Percentiles rank a stretch among this genome's conserved stretches.
Evolutionary conservation across 2,797 vertebrate species (phyloP).

Genomic region (Pelochelys cantorii): DNA sequence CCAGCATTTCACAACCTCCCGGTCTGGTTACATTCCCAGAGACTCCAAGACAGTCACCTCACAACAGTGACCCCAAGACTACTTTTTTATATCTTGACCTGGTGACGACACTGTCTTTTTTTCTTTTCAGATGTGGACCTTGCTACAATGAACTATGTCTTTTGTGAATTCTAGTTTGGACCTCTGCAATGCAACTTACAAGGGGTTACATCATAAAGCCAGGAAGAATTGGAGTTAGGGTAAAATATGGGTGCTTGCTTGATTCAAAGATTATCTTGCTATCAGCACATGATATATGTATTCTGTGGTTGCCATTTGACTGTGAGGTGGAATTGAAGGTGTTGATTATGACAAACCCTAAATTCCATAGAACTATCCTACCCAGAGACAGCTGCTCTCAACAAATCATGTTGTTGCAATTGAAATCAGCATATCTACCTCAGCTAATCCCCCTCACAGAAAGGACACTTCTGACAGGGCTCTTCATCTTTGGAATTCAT

Average conservation of each 20-base stretch:
- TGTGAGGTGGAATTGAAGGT: background rate
- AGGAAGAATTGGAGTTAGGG: background rate
- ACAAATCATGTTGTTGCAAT: background rate
- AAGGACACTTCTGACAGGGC: background rate
- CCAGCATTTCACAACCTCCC: background rate
- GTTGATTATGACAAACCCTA: background rate
- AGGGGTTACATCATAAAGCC: background rate
- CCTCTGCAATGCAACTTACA: background rate
- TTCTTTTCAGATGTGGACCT: background rate
- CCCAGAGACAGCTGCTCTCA: background rate
- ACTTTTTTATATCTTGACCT: background rate
- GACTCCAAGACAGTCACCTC: background rate
- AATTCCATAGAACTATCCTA: background rate
- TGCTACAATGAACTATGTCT: background rate
- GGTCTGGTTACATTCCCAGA: background rate
- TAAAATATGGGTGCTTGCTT: background rate
- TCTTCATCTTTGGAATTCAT: conserved; percentile 10
- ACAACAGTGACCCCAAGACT: background rate
- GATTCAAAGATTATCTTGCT: background rate
- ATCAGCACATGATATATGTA: background rate
- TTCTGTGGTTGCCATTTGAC: background rate
- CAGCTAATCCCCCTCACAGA: background rate
- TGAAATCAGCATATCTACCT: background rate
- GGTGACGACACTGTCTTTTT: background rate
- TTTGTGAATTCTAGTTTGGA: too few relatives aligned